Evolutionary conservation across 2,113 vertebrate genomes (phyloP).

Genomic region (Eidolon helvum): DNA sequence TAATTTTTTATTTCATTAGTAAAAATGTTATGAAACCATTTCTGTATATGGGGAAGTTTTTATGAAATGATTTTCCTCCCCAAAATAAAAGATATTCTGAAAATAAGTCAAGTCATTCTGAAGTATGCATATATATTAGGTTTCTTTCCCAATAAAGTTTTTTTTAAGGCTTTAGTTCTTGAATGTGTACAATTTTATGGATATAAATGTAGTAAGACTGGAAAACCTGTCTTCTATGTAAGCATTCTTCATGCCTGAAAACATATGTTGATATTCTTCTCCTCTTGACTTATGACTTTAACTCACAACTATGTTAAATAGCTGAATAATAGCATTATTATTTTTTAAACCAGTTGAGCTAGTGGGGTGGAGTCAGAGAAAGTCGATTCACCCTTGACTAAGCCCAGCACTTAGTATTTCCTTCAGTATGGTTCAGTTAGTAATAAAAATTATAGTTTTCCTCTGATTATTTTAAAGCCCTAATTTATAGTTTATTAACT

Average conservation of each 20-base stretch:
- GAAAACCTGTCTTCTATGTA: background rate
- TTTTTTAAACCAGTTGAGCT: constrained; percentile 11
- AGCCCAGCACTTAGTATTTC: constrained; percentile 11
- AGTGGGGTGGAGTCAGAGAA: background rate
- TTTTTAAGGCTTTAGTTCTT: background rate
- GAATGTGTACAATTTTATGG: background rate
- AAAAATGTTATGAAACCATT: constrained; percentile 35
- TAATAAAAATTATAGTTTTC: background rate
- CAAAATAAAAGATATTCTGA: background rate
- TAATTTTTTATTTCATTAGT: constrained; percentile 14
- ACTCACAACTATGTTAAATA: background rate
- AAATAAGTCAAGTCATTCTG: constrained; percentile 24
- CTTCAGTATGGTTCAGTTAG: background rate
- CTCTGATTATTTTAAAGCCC: background rate
- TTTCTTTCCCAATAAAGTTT: background rate
- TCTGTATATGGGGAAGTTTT: background rate
- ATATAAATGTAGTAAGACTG: background rate
- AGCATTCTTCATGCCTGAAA: background rate
- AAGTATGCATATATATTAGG: background rate
- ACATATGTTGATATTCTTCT: background rate
- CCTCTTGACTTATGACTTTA: background rate
- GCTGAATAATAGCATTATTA: background rate
- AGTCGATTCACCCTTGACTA: constrained; percentile 19
- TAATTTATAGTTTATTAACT: constrained; percentile 10
- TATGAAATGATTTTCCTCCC: background rate